phyloP scores from a whole-genome alignment of 2,888 invertebrate genomes.

The Lysandra bellargus region DNA sequence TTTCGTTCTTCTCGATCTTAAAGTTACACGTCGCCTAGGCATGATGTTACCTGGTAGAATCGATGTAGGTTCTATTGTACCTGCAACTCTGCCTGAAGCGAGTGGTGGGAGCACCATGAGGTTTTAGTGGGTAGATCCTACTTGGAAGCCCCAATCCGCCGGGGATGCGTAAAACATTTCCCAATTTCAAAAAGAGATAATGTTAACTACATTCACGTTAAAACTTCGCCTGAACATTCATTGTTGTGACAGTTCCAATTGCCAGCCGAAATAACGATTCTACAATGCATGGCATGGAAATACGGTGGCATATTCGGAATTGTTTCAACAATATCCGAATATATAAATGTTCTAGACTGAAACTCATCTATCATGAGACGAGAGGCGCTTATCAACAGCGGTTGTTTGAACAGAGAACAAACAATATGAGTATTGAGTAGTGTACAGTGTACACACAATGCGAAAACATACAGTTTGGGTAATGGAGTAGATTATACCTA shows the following conservation, averaged over 20 bases:
- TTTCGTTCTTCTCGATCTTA: too few species aligned
- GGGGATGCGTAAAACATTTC: too few species aligned
- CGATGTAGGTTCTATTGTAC: too few species aligned
- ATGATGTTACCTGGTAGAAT: too few species aligned
- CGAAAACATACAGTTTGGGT: neutral
- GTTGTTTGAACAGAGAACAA: neutral
- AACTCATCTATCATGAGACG: neutral
- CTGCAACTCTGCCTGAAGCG: too few species aligned
- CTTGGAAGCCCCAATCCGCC: too few species aligned
- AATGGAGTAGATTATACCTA: too few species aligned
- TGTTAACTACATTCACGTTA: neutral
- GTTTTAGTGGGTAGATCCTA: too few species aligned
- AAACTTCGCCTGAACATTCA: neutral
- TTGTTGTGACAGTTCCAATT: neutral
- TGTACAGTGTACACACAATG: neutral
- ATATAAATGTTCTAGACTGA: neutral
- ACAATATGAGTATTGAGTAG: neutral
- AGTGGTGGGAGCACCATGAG: too few species aligned
- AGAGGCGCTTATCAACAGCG: neutral
- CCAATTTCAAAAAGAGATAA: too few species aligned
- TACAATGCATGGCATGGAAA: neutral
- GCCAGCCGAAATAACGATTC: neutral
- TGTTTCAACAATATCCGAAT: neutral
- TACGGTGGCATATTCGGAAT: neutral
- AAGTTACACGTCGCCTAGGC: too few species aligned